Evolutionary conservation across 2,888 invertebrate genomes (phyloP), one percentile per base, ranked within the genome.

Genomic region (Xylophagus ater): DNA sequence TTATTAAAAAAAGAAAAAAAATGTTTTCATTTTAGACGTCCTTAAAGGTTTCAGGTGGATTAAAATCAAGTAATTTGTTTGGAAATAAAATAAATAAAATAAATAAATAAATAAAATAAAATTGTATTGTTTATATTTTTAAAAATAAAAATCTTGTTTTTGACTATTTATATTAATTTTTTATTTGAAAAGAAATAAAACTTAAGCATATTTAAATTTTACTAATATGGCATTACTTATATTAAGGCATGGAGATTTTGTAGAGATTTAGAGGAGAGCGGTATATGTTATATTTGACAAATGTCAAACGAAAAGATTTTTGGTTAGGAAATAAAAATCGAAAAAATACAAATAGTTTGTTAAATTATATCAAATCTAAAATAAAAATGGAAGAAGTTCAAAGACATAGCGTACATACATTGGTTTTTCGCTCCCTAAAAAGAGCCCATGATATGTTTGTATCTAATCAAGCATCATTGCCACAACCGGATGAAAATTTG

Each of bases 381-480:
- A 14, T 7, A 24, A 9, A 58, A 75, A 68, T 71, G 51, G 81
- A 85, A 67, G 87, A 89, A 53, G 93, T 96, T 8, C 93, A 94
- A 58, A 81, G 89, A 53, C 96, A 94, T 67, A 94, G 96, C 4
- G 93, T 96, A 2, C 96, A 96, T 60, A 96, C 94, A 0, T 68
- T 96, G 46, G 93, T 97, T 47, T 98, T 98, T 62, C 76, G 97
- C 49, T 97, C 96, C 6, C 65, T 98, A 47, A 98, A 98, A 65
- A 71, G 98, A 56, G 92, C 94, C 2, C 96, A 97, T 61, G 98
- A 98, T 65, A 86, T 96, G 83, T 98, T 97, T 63, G 69, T 94
- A 32, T 78, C 86, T 10, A 92, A 94, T 60, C 92, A 94, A 59
- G 82, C 85, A 17, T 67, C 76, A 45, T 66, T 92, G 37, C 92